Conservation (phyloP, 1,140 invertebrate genomes). For the Lutraria rhynchaena region DNA sequence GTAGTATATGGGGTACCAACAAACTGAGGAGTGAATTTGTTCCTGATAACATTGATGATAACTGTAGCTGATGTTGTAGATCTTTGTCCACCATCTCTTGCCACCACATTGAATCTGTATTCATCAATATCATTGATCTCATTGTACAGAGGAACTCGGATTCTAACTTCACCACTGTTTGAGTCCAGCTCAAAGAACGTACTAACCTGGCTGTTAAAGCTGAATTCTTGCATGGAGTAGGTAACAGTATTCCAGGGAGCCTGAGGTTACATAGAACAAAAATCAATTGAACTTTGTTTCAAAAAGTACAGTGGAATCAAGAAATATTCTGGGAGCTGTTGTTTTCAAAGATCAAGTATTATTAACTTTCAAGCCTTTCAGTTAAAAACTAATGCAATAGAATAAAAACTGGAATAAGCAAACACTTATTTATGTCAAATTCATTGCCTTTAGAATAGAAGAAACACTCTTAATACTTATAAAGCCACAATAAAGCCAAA, state of each 20-base stretch:
- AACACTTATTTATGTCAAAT: no score
- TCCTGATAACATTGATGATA: slow-evolving; percentile 77
- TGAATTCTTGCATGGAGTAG: slow-evolving; percentile 44
- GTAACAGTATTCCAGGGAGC: slow-evolving; percentile 68
- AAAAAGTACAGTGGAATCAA: no score
- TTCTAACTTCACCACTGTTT: slow-evolving; percentile 57
- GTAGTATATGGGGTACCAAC: slow-evolving; percentile 82
- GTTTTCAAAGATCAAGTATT: no score
- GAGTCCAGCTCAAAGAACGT: slow-evolving; percentile 63
- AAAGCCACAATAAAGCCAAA: no score
- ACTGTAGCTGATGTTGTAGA: slow-evolving; percentile 64
- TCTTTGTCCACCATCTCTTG: slow-evolving; percentile 65
- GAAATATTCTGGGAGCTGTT: no score
- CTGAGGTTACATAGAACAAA: slow-evolving; percentile 61
- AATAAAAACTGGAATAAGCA: no score
- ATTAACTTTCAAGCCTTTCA: no score
- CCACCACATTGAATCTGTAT: slow-evolving; percentile 67
- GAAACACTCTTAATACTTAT: no score
- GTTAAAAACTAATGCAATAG: no score
- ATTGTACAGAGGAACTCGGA: slow-evolving; percentile 59
- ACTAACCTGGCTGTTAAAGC: slow-evolving; percentile 14
- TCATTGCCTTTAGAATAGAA: no score
- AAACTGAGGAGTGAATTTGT: slow-evolving; percentile 88
- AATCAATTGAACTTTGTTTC: background rate
- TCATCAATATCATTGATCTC: slow-evolving; percentile 58